Evolutionary conservation across 2,888 invertebrate species (phyloP), one percentile per base, ranked within the genome.

Genomic region (Beris chalybata): DNA sequence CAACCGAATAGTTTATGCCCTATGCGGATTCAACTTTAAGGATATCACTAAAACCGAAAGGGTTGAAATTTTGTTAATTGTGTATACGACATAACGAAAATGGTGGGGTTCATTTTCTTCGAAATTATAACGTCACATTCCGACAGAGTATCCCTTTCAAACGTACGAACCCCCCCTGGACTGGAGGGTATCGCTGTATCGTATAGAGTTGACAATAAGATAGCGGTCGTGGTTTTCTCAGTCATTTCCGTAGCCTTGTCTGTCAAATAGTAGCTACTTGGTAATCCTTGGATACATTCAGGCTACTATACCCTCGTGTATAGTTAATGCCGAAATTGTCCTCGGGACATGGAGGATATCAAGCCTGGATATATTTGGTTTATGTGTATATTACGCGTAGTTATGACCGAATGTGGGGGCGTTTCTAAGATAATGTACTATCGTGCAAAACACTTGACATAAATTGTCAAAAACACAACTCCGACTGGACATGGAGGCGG

Each of bases 11-110:
- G 61, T 61, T 61, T 52, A 61, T 52, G 52, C 50, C 30, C 50
- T 52, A 11, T 61, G 61, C 38, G 61, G 61, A 61, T 50, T 52
- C 38, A 61, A 61, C 61, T 61, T 61, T 61, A 50, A 52, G 61
- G 61, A 61, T 32, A 61, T 61, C 61, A 61, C 61, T 52, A 52
- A 61, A 61, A 61, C 61, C 61, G 61, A 61, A 61, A 61, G 61
- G 61, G 61, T 61, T 61, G 61, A 61, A 61, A 61, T 61, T 61
- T 61, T 50, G 61, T 61, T 61, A 61, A 61, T 61, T 61, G 61
- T 61, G 61, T 61, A 61, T 50, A 61, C 50, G 52, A 61, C 61
- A 61, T 61, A 61, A 61, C 61, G 61, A 43, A n/a, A 61, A 61
- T 43, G 61, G 13, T n/a, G 31, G 52, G 61, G 61, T 52, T 50